Evolutionary conservation across 2,888 invertebrate species (phyloP).

Genomic region (Cephus sareptanus): DNA sequence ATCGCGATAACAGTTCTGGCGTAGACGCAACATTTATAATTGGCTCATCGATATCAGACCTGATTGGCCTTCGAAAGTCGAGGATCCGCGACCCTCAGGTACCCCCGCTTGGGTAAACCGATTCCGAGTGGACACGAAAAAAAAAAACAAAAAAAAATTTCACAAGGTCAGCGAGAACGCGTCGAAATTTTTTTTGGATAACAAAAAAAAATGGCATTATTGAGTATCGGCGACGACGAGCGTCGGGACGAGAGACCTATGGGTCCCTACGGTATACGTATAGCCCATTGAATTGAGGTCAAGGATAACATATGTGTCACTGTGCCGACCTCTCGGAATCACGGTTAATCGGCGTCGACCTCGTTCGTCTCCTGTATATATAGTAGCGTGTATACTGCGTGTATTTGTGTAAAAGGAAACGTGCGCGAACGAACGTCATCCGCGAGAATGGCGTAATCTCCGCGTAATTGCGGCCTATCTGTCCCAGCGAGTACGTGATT

Average conservation of each 20-base stretch:
- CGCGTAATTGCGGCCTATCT: neutral
- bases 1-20: neutral
- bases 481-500: neutral
- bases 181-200: neutral
- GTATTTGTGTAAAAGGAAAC: neutral
- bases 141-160: neutral
- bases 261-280: neutral
- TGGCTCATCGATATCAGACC: neutral
- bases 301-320: neutral
- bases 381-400: neutral
- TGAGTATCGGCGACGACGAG: neutral
- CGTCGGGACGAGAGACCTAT: neutral
- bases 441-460: neutral
- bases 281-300: neutral
- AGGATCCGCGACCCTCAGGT: neutral
- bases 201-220: accelerated
- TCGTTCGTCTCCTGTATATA: neutral
- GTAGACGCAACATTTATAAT: neutral
- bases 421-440: neutral
- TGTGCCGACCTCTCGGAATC: neutral
- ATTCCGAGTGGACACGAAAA: neutral
- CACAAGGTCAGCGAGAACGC: too few species aligned
- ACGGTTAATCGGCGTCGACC: neutral
- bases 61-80: neutral
- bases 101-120: too few species aligned